phyloP scores from a whole-genome alignment of 2,113 vertebrate genomes.

The Thermophis baileyi region DNA sequence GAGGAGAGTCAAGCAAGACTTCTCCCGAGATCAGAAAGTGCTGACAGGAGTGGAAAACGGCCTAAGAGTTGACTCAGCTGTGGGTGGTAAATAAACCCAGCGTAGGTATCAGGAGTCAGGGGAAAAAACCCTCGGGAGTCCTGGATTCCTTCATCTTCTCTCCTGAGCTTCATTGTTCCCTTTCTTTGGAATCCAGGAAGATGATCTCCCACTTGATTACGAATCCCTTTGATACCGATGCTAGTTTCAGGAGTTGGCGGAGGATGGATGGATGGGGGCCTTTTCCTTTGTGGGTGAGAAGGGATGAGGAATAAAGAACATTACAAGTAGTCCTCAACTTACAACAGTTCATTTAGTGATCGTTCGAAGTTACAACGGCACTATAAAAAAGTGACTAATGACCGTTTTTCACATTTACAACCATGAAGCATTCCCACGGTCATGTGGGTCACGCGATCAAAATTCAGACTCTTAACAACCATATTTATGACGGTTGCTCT shows the following conservation, averaged over 20 bases:
- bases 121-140: background rate
- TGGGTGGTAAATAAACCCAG: background rate
- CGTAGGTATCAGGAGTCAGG: background rate
- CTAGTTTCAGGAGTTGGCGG: background rate
- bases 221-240: background rate
- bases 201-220: background rate
- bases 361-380: background rate
- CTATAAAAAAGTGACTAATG: background rate
- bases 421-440: too few species aligned
- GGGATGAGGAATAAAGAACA: background rate
- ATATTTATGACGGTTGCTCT: too few species aligned
- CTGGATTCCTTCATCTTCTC: background rate
- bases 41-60: constrained; percentile 11
- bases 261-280: background rate
- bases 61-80: constrained; percentile 2
- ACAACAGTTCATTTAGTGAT: background rate
- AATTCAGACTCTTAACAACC: too few species aligned
- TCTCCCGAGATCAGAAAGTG: background rate
- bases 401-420: background rate
- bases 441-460: background rate
- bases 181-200: background rate
- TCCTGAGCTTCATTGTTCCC: background rate
- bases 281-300: background rate
- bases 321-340: background rate
- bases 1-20: background rate